Conservation (phyloP, 2,113 vertebrate genomes). For the Osmerus eperlanus region DNA sequence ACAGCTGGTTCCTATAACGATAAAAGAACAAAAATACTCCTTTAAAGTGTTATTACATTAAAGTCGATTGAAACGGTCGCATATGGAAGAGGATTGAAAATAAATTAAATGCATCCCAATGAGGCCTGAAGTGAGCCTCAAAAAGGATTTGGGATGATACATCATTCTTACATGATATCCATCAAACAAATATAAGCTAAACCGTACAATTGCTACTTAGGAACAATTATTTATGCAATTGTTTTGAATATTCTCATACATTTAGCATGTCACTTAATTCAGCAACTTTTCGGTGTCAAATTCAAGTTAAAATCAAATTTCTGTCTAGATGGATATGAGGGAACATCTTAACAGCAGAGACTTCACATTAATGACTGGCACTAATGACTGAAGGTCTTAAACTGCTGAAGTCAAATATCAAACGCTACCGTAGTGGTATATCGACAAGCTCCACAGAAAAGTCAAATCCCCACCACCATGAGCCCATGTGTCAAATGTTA, state of each 20-base stretch:
- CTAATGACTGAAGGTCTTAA: not conserved
- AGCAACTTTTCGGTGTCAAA: not conserved
- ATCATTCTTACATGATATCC: too few species aligned
- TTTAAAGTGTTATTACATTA: not conserved
- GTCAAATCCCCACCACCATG: too few species aligned
- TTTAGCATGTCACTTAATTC: not conserved
- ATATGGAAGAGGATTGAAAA: too few species aligned
- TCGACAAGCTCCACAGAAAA: too few species aligned
- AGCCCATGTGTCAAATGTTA: too few species aligned
- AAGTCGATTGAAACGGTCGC: too few species aligned
- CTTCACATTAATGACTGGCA: not conserved
- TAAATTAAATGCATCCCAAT: too few species aligned
- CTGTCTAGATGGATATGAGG: not conserved
- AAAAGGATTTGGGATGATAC: too few species aligned
- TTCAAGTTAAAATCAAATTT: not conserved
- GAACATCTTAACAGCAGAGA: not conserved
- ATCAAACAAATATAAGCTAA: too few species aligned
- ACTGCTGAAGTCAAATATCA: not conserved
- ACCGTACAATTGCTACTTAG: too few species aligned
- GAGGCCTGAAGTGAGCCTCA: too few species aligned
- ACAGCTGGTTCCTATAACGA: conserved; percentile 13
- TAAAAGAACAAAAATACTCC: not conserved
- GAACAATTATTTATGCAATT: too few species aligned
- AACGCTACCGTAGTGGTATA: not conserved
- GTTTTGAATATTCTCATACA: not conserved